Evolutionary conservation across 2,113 vertebrate genomes (phyloP).

Genomic region (Lasiurus borealis): DNA sequence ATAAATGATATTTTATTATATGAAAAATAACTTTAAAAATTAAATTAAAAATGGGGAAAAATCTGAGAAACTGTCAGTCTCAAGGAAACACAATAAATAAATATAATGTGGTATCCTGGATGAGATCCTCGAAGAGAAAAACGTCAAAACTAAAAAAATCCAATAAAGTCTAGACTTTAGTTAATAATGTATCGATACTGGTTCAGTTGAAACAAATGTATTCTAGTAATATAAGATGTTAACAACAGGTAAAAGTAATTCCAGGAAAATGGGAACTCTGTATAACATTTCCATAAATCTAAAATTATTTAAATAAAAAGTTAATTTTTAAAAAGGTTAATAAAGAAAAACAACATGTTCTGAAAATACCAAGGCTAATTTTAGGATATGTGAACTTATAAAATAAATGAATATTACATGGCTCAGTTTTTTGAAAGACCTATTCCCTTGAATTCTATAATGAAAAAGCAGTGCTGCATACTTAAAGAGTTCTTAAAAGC

Average conservation of each 20-base stretch:
- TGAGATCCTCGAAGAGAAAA: background rate
- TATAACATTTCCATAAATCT: constrained; percentile 39
- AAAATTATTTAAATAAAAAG: constrained; percentile 39
- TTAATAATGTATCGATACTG: background rate
- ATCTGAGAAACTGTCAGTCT: background rate
- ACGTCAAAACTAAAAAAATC: constrained; percentile 36
- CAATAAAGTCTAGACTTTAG: background rate
- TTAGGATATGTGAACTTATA: constrained; percentile 17
- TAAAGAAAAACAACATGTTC: constrained; percentile 47
- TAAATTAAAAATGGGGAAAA: constrained; percentile 47
- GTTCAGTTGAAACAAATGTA: constrained; percentile 48
- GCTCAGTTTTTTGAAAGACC: constrained; percentile 44
- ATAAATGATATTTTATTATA: constrained; percentile 22
- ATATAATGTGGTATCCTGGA: background rate
- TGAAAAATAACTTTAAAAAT: constrained; percentile 31
- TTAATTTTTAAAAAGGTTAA: constrained; percentile 7
- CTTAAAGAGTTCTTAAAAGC: constrained; percentile 56
- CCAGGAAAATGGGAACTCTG: background rate
- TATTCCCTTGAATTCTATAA: background rate
- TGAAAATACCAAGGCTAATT: constrained; percentile 59
- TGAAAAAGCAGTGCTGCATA: constrained; percentile 39
- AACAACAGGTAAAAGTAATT: background rate
- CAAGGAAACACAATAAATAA: constrained; percentile 28
- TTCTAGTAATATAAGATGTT: constrained; percentile 5
- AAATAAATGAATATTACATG: constrained; percentile 39